Evolutionary conservation across 2,888 invertebrate species (phyloP).

Genomic region (Crematogaster levior): DNA sequence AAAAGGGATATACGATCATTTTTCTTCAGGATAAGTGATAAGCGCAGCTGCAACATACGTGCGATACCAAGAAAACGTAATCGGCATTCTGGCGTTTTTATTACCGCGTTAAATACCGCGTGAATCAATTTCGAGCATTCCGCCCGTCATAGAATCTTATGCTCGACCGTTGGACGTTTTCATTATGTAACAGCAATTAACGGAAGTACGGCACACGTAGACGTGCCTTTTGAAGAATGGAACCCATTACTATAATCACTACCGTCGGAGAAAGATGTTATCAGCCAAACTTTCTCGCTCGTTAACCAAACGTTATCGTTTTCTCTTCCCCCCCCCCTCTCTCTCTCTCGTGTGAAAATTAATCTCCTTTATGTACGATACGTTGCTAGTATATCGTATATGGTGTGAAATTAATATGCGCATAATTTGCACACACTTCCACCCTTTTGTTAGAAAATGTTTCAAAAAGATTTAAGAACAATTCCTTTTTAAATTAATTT

Average conservation of each 20-base stretch:
- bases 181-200: conserved; percentile 26
- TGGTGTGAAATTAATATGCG: background rate
- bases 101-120: conserved; percentile 4
- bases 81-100: conserved; percentile 31
- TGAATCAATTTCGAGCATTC: conserved; percentile 10
- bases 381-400: background rate
- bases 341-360: background rate
- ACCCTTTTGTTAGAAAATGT: background rate
- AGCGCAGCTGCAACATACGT: background rate
- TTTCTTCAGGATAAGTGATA: background rate
- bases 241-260: background rate
- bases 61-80: conserved; percentile 23
- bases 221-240: background rate
- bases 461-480: background rate
- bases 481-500: background rate
- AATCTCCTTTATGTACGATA: background rate
- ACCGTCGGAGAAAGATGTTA: background rate
- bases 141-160: background rate
- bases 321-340: background rate
- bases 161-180: background rate
- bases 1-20: background rate
- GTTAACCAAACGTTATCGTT: background rate
- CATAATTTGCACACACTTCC: background rate
- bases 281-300: conserved; percentile 1
- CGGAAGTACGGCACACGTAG: background rate